These are phyloP conservation scores for Volucella inanis DNA, from an alignment of 2,888 invertebrate species.

Conservation along the genomic window DNA sequence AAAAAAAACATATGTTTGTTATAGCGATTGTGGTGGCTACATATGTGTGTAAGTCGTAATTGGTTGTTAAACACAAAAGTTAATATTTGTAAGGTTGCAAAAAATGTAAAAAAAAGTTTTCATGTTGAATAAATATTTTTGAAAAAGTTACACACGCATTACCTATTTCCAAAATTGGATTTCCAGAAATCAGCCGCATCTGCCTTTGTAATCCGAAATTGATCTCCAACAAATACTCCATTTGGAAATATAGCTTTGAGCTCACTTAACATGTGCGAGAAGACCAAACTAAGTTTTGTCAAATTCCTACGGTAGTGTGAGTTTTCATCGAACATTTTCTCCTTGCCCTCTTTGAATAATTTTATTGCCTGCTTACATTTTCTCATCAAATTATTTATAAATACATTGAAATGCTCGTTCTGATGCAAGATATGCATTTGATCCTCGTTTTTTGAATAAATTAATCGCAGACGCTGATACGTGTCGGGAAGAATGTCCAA, in stretches of 20 bases:
- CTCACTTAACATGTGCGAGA: conserved; percentile 99
- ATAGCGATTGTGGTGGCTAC: too few species aligned
- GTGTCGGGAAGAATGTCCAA: conserved; percentile 99
- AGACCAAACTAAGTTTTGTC: conserved; percentile 98
- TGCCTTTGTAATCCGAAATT: conserved; percentile 99
- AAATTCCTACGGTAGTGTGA: conserved; percentile 96
- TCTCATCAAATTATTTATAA: conserved; percentile 98
- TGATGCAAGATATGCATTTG: conserved; percentile 95
- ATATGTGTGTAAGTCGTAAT: too few species aligned
- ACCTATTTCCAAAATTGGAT: conserved; percentile 98
- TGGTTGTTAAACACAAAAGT: too few species aligned
- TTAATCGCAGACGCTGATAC: conserved; percentile 96
- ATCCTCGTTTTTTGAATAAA: conserved; percentile 98
- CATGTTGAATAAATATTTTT: neutral
- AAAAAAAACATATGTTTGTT: too few species aligned
- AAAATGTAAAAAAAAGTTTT: too few species aligned
- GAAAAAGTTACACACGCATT: conserved; percentile 58
- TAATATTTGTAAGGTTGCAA: too few species aligned
- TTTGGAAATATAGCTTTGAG: conserved; percentile 98
- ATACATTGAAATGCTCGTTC: conserved; percentile 98
- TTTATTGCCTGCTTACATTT: conserved; percentile 99
- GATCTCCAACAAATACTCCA: conserved; percentile 97
- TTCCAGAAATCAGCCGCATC: conserved; percentile 99
- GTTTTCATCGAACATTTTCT: conserved; percentile 99
- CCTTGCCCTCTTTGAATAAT: conserved; percentile 98